Evolutionary conservation across 1,140 invertebrate genomes (phyloP), one percentile per base, ranked within the genome.

Genomic region (Eubasilissa regina): DNA sequence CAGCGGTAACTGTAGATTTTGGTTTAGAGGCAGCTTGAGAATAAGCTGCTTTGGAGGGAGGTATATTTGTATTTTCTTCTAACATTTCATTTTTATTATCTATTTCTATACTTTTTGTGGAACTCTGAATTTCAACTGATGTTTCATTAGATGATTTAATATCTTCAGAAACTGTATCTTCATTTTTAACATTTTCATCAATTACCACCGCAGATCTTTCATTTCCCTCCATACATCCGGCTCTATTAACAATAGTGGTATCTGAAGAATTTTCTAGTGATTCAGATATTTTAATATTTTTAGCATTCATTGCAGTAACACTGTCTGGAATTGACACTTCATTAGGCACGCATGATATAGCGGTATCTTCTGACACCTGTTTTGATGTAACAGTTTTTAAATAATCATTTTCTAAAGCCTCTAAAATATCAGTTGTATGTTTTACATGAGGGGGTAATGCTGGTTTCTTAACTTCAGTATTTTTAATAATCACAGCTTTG

Each of bases 11-110:
- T 44, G 78, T 83, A 58, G 84, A 77, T 86, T 91, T 91, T 4
- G 89, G 87, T 86, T 89, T 90, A 51, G 87, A 88, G 77, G 87
- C 88, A 56, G 89, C 86, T 85, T 90, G 86, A 21, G 87, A 88
- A 83, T 89, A 90, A 21, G 89, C 88, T n/a, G 88, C 86, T 81
- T 86, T 85, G 56, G 84, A 78, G 74, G 83, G 15, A 81, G 78
- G 55, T 51, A 21, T 45, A 60, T 35, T 48, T 35, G 43, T 47
- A 12, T 25, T 51, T 25, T 58, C 60, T 25, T 35, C 70, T 56
- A 12, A 70, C 25, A 25, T 64, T 74, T 79, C 78, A 51, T 83
- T 84, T 62, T 44, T 70, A n/a, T n/a, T n/a, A 13, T 74, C 62
- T 43, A 44, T 25, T 45, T 56, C 21, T 21, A 48, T 15, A 21